Conservation (phyloP, 2,113 vertebrate species). For the Bos taurus region DNA sequence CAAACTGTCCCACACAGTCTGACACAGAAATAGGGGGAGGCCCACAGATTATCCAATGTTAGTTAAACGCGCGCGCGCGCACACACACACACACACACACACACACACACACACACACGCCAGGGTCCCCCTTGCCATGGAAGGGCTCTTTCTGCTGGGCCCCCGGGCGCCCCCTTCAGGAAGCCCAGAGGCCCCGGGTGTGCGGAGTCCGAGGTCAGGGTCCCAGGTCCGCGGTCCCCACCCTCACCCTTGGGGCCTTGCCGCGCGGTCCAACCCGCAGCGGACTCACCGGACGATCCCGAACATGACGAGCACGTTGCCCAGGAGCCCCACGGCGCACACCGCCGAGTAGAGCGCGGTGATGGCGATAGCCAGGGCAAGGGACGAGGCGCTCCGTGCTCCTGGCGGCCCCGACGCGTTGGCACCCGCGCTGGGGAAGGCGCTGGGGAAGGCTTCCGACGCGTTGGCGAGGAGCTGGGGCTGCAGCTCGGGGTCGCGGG, state of each 20-base stretch:
- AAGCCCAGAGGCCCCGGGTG: not conserved
- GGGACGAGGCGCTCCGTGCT: conserved; percentile 78
- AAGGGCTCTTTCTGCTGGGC: not conserved
- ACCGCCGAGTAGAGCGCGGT: conserved; percentile 94
- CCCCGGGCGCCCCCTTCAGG: accelerated
- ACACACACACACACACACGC: not conserved
- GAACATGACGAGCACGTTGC: conserved; percentile 96
- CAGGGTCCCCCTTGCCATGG: not conserved
- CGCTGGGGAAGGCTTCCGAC: conserved; percentile 69
- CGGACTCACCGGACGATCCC: conserved; percentile 93
- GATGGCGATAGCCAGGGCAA: conserved; percentile 90
- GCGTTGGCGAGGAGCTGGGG: conserved; percentile 77
- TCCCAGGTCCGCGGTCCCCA: not conserved
- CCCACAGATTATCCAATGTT: not conserved
- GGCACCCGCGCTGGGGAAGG: conserved; percentile 57
- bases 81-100: accelerated
- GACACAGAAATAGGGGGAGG: not conserved
- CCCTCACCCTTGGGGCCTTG: not conserved
- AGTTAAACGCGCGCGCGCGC: not conserved
- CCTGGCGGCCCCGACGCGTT: conserved; percentile 74
- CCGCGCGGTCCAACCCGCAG: not conserved
- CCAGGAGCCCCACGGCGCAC: conserved; percentile 94
- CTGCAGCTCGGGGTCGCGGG: conserved; percentile 65
- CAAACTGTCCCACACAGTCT: not conserved
- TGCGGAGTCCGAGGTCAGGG: not conserved